phyloP scores from a whole-genome alignment of 2,888 invertebrate genomes.

The Mongoloraphidia duomilia region DNA sequence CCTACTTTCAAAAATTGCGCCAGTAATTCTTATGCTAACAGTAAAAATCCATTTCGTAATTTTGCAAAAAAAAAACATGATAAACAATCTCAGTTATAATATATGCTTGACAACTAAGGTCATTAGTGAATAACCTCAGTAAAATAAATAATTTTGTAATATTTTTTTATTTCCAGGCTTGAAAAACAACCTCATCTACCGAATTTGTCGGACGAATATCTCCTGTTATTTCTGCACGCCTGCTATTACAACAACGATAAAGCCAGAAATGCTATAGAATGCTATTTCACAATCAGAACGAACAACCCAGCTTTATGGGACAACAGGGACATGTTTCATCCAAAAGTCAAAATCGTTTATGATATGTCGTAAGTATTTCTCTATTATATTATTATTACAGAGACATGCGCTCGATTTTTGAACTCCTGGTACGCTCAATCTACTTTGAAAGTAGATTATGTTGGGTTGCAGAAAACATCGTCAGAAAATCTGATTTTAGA shows the following conservation, averaged over 20 bases:
- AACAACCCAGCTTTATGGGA: conserved; percentile 43
- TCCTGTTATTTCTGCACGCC: conserved; percentile 49
- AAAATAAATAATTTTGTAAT: too few relatives aligned
- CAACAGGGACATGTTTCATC: conserved; percentile 36
- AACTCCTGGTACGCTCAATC: not conserved
- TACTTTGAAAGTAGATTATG: too few relatives aligned
- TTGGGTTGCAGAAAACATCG: too few relatives aligned
- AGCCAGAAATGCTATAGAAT: conserved; percentile 33
- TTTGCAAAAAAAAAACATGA: too few relatives aligned
- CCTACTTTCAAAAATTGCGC: too few relatives aligned
- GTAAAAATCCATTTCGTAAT: too few relatives aligned
- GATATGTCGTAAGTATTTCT: conserved; percentile 41
- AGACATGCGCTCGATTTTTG: not conserved
- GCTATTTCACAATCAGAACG: conserved; percentile 40
- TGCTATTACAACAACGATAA: conserved; percentile 32
- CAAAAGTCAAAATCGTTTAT: conserved; percentile 37
- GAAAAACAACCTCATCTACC: conserved; percentile 43
- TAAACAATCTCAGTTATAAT: too few relatives aligned
- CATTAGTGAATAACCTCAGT: too few relatives aligned
- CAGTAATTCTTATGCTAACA: too few relatives aligned
- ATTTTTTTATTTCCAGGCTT: conserved; percentile 35
- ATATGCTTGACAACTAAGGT: too few relatives aligned
- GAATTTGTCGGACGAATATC: conserved; percentile 45
- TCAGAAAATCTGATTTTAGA: too few relatives aligned
- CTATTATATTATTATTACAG: too few relatives aligned